Evolutionary conservation across 2,113 vertebrate genomes (phyloP).

Genomic region (Pollimyrus isidori): DNA sequence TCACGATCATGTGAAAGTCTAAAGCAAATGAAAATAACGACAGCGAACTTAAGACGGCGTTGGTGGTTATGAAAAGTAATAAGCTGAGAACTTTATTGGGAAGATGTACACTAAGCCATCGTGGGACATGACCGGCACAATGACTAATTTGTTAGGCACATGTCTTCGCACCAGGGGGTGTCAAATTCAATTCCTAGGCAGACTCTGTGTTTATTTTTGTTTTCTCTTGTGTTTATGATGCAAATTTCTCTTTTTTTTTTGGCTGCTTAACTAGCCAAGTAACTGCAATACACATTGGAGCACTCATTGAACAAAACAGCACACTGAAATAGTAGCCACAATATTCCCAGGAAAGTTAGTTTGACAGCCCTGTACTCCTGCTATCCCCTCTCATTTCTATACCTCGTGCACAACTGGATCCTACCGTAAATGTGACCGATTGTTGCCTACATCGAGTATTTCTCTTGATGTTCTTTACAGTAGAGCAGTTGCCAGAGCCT

Average conservation of each 20-base stretch:
- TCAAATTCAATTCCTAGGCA: not conserved
- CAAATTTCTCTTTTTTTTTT: not conserved
- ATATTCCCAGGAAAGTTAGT: not conserved
- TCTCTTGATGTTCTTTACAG: not conserved
- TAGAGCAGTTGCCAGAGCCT: not conserved
- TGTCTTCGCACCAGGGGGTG: not conserved
- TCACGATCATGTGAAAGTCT: not conserved
- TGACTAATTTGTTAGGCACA: not conserved
- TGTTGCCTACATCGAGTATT: not conserved
- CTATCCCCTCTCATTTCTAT: not conserved
- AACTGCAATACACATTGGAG: not conserved
- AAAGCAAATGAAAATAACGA: not conserved
- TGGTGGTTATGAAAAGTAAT: not conserved
- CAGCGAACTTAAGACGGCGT: not conserved
- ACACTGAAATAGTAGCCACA: not conserved
- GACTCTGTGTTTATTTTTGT: not conserved
- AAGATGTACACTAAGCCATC: not conserved
- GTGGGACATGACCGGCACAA: not conserved
- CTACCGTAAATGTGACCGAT: not conserved
- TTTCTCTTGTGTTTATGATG: not conserved
- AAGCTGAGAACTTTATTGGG: not conserved
- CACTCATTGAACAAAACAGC: not conserved
- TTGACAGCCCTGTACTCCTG: not conserved
- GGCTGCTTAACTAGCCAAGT: not conserved
- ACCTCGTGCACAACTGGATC: not conserved